Evolutionary conservation across 2,888 invertebrate species (phyloP), one percentile per base, ranked within the genome.

Genomic region (Acanthoscelides obtectus): DNA sequence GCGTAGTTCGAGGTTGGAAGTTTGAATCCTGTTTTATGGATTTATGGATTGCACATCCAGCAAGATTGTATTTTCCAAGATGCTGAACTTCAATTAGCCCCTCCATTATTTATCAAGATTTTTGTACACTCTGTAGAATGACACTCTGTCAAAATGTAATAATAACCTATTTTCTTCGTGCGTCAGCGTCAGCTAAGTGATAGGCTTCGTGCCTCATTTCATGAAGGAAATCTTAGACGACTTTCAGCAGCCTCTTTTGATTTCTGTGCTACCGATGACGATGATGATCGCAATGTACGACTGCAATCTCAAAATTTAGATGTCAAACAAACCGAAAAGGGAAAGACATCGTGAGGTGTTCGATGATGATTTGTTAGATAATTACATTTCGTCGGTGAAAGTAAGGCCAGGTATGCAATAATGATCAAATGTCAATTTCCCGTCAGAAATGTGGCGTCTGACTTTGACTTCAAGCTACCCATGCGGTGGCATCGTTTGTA

Each of bases 311-410:
- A 22, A 63, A 45, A 45, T 45, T 45, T 45, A 45, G 45, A 45
- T 45, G 45, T 45, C 45, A 45, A 45, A 45, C 45, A 45, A 45
- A 45, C 45, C 45, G 45, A 69, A 64, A 85, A 88, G 86, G 86
- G 87, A 87, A 86, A 88, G 81, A 85, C 87, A 81, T 85, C 87
- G 86, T 87, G 87, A 87, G 87, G 86, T 85, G 80, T 73, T 77
- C 66, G 79, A 80, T 64, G 79, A 79, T 65, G 76, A 77, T 45
- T 70, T 21, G 20, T 66, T 77, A 21, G 77, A 77, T 72, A 75
- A 74, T 70, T 75, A 77, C 72, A 70, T 80, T 69, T 73, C 78
- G 8, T 73, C 77, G 21, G 71, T 75, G 20, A 80, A 79, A 77
- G 74, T 78, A 68, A 79, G 75, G 73, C 69, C 78, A 78, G 79